Conservation (phyloP, 2,888 invertebrate genomes). For the Poecilus cupreus region DNA sequence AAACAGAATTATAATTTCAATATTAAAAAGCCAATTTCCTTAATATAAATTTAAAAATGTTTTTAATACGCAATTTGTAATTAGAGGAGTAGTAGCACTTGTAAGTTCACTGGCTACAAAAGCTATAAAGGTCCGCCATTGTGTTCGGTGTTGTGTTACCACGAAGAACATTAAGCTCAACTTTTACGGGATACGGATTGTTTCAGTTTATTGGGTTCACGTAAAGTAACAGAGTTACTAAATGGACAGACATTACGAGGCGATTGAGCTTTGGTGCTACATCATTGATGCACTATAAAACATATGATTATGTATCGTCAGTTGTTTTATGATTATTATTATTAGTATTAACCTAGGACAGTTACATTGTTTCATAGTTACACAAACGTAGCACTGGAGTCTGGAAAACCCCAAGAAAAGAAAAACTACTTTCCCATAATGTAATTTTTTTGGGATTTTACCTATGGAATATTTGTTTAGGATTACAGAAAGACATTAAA, state of each 20-base stretch:
- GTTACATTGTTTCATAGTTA: too few species aligned
- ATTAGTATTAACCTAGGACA: too few species aligned
- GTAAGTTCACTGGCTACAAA: neutral
- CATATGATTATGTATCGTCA: neutral
- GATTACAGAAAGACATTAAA: too few species aligned
- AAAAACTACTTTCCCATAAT: too few species aligned
- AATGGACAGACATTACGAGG: neutral
- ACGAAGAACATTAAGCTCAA: constrained; percentile 9
- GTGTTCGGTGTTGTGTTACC: neutral
- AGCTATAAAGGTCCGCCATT: neutral
- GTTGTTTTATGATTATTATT: too few species aligned
- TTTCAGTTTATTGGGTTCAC: neutral
- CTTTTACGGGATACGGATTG: neutral
- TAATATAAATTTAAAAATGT: neutral
- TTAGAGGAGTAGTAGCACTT: neutral
- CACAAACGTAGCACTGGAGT: too few species aligned
- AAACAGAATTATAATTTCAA: too few species aligned
- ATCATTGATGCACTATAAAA: neutral
- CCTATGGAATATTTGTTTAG: too few species aligned
- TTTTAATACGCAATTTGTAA: neutral
- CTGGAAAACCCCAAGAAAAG: too few species aligned
- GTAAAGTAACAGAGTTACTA: neutral
- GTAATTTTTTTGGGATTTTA: too few species aligned
- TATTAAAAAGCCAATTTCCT: neutral
- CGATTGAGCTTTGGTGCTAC: neutral